These are phyloP conservation scores for Drosophila melanogaster DNA, from an alignment of 1,140 invertebrate genomes.

Conservation along the genomic window Release_6_plus_ISO1_MT NT_033777.3:9917501-9918000, in stretches of 20 bases:
- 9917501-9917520: conserved; percentile 64
- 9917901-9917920: no score
- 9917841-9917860: not conserved
- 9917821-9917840: not conserved
- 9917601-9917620: no score
- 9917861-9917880: not conserved
- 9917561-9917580: conserved; percentile 18
- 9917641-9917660: conserved; percentile 47
- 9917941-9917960: conserved; percentile 6
- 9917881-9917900: not conserved
- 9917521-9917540: conserved; percentile 34
- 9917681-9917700: conserved; percentile 32
- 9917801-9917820: conserved; percentile 41
- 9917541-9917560: conserved; percentile 52
- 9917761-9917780: conserved; percentile 66
- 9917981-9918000: conserved; percentile 11
- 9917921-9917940: conserved; percentile 13
- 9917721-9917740: conserved; percentile 25
- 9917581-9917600: not conserved
- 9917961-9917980: conserved; percentile 27
- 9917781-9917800: conserved; percentile 62
- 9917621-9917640: conserved; percentile 32
- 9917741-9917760: conserved; percentile 48
- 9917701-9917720: conserved; percentile 25
- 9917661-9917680: not conserved